phyloP scores from a whole-genome alignment of 2,113 vertebrate genomes.

The Apodemus sylvaticus region DNA sequence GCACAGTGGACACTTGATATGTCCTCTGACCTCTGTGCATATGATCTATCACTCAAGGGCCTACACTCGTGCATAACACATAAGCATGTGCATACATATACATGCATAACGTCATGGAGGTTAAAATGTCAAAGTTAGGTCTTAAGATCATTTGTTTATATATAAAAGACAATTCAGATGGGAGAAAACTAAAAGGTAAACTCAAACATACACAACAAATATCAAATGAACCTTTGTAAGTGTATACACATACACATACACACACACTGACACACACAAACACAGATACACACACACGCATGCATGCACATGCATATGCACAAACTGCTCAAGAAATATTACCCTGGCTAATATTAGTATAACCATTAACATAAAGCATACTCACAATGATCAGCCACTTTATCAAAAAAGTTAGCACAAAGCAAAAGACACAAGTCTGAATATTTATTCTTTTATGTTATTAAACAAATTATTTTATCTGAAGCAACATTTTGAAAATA shows the following conservation, averaged over 20 bases:
- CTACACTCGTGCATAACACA: neutral
- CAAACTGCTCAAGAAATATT: neutral
- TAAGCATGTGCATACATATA: no score
- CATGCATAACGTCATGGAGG: rapidly evolving
- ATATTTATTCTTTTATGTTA: neutral
- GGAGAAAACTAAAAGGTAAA: neutral
- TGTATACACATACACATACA: neutral
- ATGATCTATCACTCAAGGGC: neutral
- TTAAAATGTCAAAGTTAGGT: neutral
- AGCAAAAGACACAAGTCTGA: neutral
- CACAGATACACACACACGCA: no score
- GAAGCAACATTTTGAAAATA: slow-evolving; percentile 2
- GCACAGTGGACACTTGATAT: no score
- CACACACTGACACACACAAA: no score
- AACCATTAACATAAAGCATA: neutral
- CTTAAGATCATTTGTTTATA: neutral
- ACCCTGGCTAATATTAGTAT: neutral
- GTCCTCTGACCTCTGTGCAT: no score
- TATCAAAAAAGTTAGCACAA: neutral
- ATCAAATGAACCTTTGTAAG: neutral
- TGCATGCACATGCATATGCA: neutral
- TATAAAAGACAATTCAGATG: neutral
- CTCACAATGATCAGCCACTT: neutral
- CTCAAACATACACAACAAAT: neutral
- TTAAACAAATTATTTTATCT: neutral